Percentiles rank a stretch among this genome's conserved stretches.
Evolutionary conservation across 2,797 vertebrate species (phyloP).

Genomic region (Orestias chungarensis): DNA sequence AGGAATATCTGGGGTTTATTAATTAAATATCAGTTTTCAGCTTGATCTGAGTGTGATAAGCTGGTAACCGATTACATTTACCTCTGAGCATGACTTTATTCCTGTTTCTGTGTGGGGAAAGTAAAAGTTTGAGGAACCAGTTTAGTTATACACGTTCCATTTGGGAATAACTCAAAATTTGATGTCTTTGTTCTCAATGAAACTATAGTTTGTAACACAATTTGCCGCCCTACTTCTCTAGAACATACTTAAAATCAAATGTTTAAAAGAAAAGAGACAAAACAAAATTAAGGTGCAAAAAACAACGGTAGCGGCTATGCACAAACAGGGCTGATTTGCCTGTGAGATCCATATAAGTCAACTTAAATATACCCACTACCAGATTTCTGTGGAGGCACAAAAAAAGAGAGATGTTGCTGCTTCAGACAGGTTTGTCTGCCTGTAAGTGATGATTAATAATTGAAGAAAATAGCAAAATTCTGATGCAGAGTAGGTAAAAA

Average conservation of each 20-base stretch:
- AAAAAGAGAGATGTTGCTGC: neutral
- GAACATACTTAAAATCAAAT: neutral
- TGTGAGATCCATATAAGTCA: neutral
- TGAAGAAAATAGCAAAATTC: neutral
- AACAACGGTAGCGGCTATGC: neutral
- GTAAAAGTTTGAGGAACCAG: neutral
- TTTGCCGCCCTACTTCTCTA: neutral
- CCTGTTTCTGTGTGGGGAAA: neutral
- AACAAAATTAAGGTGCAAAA: neutral
- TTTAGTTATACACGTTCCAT: neutral
- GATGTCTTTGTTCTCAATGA: neutral
- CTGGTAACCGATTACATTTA: neutral
- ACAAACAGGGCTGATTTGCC: neutral
- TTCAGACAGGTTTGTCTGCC: neutral
- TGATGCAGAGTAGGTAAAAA: neutral
- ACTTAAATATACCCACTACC: neutral
- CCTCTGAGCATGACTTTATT: neutral
- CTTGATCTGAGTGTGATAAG: neutral
- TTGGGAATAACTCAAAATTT: neutral
- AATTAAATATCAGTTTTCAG: neutral
- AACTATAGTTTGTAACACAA: neutral
- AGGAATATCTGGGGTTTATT: neutral
- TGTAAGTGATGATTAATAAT: neutral
- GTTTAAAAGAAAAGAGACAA: neutral
- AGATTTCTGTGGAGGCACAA: neutral